Evolutionary conservation across 2,797 vertebrate species (phyloP), one percentile per base, ranked within the genome.

Genomic region (Mus spretus): DNA sequence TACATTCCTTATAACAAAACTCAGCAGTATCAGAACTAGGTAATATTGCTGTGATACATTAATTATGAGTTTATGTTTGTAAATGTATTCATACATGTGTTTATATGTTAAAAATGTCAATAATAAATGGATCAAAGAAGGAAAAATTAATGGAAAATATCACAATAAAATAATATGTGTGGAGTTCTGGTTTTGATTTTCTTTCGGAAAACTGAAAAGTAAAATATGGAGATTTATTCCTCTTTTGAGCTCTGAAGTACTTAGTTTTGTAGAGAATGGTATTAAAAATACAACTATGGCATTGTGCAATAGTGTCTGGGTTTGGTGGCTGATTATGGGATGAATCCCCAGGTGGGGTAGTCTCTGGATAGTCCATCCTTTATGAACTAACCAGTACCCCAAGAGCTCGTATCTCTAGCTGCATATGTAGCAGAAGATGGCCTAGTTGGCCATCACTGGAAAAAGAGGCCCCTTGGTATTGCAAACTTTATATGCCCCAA

Each of bases 1-100:
- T 77, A 78, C 65, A 72, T 53, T 90, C 31, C 37, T 89, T 94
- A 40, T 63, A 65, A 87, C 44, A 95, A 70, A 95, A 82, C 8
- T 50, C 8, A 22, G 15, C 70, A 72, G 75, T 90, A 26, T 80
- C 65, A 44, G 44, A 84, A 65, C 40, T 24, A 67, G 65, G 50
- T 50, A 67, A 6, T 75, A 47, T 63, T 4, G 50, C 5, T 84
- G 15, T 47, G 8, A 40, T 10, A n/a, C 13, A 70, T 37, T 70
- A 70, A 50, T 34, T 34, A 67, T 85, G 19, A 34, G 1, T 5
- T 10, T 22, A 9, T 79, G 1, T 77, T 3, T 65, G 20, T 19
- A 28, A 26, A 2, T 90, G 10, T 78, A n/a, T 87, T 31, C 65
- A 14, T 53, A 40, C 14, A 11, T 92, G 2, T 65, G 70, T n/a